Conservation (phyloP, 2,113 vertebrate species). For the Charina bottae region DNA sequence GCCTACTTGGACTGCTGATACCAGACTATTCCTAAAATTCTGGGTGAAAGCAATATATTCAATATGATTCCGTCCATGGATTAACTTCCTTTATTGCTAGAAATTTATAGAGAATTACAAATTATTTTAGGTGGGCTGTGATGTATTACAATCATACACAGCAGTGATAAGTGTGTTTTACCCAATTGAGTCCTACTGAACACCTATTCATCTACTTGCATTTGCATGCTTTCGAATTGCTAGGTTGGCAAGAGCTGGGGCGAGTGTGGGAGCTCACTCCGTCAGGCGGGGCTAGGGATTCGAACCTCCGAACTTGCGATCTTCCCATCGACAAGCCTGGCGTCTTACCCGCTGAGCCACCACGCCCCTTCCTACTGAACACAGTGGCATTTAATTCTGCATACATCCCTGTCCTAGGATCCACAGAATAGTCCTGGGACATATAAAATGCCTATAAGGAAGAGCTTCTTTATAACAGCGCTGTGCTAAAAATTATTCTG, state of each 20-base stretch:
- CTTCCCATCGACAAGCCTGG: too few relatives aligned
- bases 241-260: too few relatives aligned
- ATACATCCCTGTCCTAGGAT: neutral
- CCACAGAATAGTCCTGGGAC: neutral
- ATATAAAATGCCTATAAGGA: neutral
- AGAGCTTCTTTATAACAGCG: too few relatives aligned
- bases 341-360: too few relatives aligned
- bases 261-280: too few relatives aligned
- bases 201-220: too few relatives aligned
- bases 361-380: too few relatives aligned
- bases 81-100: neutral
- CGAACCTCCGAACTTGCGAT: too few relatives aligned
- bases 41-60: neutral
- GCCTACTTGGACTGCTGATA: neutral
- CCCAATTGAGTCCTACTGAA: neutral
- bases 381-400: neutral
- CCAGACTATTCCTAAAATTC: neutral
- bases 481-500: neutral
- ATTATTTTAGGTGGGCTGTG: neutral
- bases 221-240: too few relatives aligned
- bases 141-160: neutral
- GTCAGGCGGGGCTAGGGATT: too few relatives aligned
- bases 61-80: neutral
- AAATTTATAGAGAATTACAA: neutral
- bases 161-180: neutral